Conservation (phyloP, 2,888 invertebrate genomes). For the Archips xylosteana region DNA sequence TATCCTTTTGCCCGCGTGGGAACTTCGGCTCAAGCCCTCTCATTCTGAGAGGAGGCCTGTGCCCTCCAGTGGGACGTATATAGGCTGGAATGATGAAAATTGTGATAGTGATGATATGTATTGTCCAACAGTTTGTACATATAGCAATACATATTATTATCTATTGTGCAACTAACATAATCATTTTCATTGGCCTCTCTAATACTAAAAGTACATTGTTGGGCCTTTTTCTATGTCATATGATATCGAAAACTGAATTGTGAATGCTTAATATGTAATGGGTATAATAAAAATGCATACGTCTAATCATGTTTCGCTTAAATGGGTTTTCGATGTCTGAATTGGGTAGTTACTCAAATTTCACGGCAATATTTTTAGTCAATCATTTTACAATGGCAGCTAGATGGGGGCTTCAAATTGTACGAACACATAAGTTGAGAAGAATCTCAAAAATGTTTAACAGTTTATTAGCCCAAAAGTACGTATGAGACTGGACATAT, state of each 20-base stretch:
- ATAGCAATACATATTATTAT: too few species aligned
- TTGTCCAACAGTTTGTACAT: neutral
- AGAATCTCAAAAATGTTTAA: neutral
- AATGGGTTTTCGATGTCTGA: neutral
- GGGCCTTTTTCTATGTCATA: conserved; percentile 12
- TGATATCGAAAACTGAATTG: conserved; percentile 13
- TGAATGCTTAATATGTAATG: neutral
- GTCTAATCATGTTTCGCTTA: neutral
- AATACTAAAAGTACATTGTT: neutral
- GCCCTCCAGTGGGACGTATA: too few species aligned
- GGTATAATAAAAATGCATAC: neutral
- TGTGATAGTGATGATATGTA: neutral
- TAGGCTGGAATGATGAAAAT: too few species aligned
- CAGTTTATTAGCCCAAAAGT: neutral
- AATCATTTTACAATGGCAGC: neutral
- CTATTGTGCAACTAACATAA: neutral
- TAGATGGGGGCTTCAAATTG: neutral
- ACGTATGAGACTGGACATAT: conserved; percentile 1
- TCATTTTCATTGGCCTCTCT: neutral
- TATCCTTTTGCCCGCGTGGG: too few species aligned
- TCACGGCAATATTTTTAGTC: neutral
- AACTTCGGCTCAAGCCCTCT: too few species aligned
- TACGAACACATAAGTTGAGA: neutral
- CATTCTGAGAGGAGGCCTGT: too few species aligned
- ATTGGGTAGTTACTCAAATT: conserved; percentile 6